Percentiles rank a stretch among this genome's conserved stretches.
Evolutionary conservation across 2,888 invertebrate genomes (phyloP).

Genomic region (Cephus nigrinus): DNA sequence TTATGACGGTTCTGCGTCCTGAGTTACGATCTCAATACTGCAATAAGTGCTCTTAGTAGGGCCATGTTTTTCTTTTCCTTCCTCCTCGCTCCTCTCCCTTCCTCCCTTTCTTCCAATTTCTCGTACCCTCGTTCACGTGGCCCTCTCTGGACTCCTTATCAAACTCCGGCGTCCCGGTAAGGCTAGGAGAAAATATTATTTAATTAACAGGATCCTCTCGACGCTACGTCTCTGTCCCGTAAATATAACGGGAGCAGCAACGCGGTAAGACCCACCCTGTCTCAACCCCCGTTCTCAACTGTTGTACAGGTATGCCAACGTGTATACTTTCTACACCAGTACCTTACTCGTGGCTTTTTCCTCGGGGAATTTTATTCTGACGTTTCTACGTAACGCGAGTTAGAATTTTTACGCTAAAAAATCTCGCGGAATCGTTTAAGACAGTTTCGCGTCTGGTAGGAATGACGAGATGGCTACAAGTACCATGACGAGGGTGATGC

Average conservation of each 20-base stretch:
- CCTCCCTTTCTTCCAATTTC: slow-evolving; percentile 5
- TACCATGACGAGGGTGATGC: not conserved
- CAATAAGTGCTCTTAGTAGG: slow-evolving; percentile 60
- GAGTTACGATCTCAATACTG: slow-evolving; percentile 64
- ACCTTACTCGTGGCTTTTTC: not conserved
- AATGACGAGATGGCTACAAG: not conserved
- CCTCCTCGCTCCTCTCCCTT: slow-evolving; percentile 6
- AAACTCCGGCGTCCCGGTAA: slow-evolving; percentile 29
- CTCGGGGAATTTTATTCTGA: not conserved
- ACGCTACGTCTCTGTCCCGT: not conserved
- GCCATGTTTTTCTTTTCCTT: slow-evolving; percentile 8
- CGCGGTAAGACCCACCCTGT: not conserved
- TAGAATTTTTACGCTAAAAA: not conserved
- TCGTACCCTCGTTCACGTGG: slow-evolving; percentile 7
- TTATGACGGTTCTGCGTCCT: slow-evolving; percentile 57
- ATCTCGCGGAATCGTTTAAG: not conserved
- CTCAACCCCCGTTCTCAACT: not conserved
- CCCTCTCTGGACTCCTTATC: slow-evolving; percentile 20
- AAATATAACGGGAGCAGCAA: not conserved
- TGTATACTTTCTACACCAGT: not conserved
- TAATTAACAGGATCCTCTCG: slow-evolving; percentile 54
- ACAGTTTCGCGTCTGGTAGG: not conserved
- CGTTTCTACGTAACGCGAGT: not conserved
- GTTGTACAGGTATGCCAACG: not conserved
- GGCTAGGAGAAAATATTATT: slow-evolving; percentile 60